phyloP scores from a whole-genome alignment of 2,888 invertebrate species.

The Troglohyphantes excavatus region DNA sequence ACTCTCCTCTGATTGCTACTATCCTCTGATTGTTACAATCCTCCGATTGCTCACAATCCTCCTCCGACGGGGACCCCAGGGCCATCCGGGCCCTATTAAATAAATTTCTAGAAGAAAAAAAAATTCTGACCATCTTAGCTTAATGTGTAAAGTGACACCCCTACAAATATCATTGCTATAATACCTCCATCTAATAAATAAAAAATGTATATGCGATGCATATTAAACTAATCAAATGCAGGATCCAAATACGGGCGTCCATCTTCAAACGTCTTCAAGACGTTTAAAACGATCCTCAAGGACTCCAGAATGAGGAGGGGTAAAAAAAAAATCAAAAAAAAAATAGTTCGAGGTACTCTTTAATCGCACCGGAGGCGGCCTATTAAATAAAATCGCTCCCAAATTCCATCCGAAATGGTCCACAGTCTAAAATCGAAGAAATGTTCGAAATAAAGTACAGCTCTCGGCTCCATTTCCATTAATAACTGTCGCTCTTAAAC shows the following conservation, averaged over 20 bases:
- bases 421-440: conserved; percentile 61
- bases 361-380: conserved; percentile 67
- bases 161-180: not conserved
- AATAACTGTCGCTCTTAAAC: conserved; percentile 76
- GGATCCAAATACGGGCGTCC: not conserved
- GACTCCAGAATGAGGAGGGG: conserved; percentile 22
- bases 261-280: not conserved
- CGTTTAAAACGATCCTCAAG: conserved; percentile 29
- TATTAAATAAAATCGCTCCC: conserved; percentile 66
- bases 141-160: not conserved
- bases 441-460: conserved; percentile 67
- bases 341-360: conserved; percentile 49
- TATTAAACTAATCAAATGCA: not conserved
- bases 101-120: no score
- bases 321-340: conserved; percentile 29
- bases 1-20: no score
- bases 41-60: no score
- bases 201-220: not conserved
- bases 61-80: no score
- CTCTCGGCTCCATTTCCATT: conserved; percentile 73
- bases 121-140: no score
- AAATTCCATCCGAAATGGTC: conserved; percentile 69
- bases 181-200: not conserved
- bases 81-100: no score
- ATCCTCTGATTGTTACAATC: no score